Base-by-base conservation (phyloP, 2,113 vertebrate species). In the Gopherus evgoodei region DNA sequence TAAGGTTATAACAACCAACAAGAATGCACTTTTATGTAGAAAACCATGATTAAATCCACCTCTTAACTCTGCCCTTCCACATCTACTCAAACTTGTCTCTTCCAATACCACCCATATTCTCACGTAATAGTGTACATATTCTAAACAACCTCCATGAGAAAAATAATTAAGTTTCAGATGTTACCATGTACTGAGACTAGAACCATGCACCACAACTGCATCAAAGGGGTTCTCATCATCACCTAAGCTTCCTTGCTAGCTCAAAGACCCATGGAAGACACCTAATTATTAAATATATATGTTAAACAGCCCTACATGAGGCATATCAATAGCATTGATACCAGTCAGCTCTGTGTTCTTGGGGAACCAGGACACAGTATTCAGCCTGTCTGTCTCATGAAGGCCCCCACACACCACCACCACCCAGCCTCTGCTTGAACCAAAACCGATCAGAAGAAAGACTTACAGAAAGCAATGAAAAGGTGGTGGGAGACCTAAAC, bases 231-330 rank as follows among this genome's bases (percentile, higher is more conserved):
- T 53, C 16, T 44, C 8, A 24, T 59, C 14, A 94, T 42, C 2
- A 5, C 6, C 0, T 1, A 0, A 11, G 21, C 1, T 0, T 29
- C 31, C 6, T 0, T 2, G 16, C 12, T 2, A 11, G 6, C 42
- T 24, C n/a, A 84, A 17, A 83, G 7, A 82, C 24, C 13, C 69
- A 42, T n/a, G 4, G 8, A 72, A 12, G 1, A 42, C 65, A 29
- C 22, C 69, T 42, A 81, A 88, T 65, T 5, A 25, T 47, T 24
- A 27, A 29, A 59, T 4, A 11, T 1, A 5, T 6, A 24, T 10
- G 53, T 5, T 76, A 27, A 84, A 90, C 3, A 8, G 42, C 38
- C 5, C 52, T 53, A 53, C 52, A 53, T 19, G 52, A 50, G 50
- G 50, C 50, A 50, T 50, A 50, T 50, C 50, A 50, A 50, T 50